phyloP scores from a whole-genome alignment of 2,797 vertebrate genomes.

The Rhynchotus rufescens region DNA sequence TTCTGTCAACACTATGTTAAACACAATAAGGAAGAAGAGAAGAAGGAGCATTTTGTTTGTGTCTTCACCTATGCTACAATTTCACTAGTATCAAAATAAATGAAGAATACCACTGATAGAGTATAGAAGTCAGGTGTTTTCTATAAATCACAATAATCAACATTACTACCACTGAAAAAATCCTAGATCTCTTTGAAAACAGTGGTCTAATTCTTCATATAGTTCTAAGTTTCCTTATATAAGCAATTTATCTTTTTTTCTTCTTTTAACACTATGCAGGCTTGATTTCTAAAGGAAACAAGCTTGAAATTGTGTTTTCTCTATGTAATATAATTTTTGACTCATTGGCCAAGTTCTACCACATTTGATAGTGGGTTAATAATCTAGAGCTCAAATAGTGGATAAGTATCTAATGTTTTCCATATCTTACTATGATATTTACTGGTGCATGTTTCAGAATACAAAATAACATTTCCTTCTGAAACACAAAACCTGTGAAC shows the following conservation, averaged over 20 bases:
- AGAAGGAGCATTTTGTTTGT: constrained; percentile 30
- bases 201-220: not conserved
- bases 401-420: not conserved
- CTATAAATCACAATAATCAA: not conserved
- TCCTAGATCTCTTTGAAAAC: not conserved
- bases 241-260: not conserved
- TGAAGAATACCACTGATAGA: not conserved
- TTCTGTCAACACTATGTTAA: constrained; percentile 43
- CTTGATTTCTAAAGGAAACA: not conserved
- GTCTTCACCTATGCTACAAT: not conserved
- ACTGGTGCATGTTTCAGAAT: not conserved
- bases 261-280: not conserved
- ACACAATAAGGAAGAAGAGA: constrained; percentile 40
- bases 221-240: not conserved
- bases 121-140: not conserved
- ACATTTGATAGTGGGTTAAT: not conserved
- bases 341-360: not conserved
- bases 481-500: not conserved
- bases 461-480: not conserved
- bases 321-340: not conserved
- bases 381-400: not conserved
- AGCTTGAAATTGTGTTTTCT: not conserved
- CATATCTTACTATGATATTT: not conserved
- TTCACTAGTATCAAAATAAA: constrained; percentile 54
- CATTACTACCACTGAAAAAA: not conserved